A percentile compares a stretch with the other conserved stretches of the same genome.
Evolutionary conservation across 2,113 vertebrate genomes (phyloP).

Genomic region (Glaucomys volans): DNA sequence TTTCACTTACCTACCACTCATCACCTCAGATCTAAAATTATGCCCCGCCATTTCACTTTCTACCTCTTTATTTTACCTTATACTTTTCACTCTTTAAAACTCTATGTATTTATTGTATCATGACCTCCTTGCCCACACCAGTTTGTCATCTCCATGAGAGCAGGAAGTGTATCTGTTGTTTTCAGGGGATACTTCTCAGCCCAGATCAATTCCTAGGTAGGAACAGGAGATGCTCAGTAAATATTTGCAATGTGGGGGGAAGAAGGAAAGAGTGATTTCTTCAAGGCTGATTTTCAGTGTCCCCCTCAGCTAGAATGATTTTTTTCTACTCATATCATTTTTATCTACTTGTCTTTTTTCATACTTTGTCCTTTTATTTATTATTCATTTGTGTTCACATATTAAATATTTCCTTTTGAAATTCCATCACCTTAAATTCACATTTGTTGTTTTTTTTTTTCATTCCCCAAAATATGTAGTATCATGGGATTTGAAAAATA

Average conservation of each 20-base stretch:
- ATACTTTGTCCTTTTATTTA: background rate
- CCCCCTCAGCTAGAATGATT: background rate
- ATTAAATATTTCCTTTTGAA: background rate
- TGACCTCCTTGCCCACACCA: accelerated
- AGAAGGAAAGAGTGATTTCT: background rate
- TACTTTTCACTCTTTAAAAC: background rate
- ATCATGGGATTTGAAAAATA: background rate
- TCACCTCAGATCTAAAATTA: background rate
- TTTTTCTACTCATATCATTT: background rate
- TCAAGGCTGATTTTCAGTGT: background rate
- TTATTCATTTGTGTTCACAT: background rate
- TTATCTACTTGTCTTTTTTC: background rate
- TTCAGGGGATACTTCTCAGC: background rate
- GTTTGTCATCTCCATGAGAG: background rate
- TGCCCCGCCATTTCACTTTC: background rate
- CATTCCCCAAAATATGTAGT: background rate
- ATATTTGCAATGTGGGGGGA: background rate
- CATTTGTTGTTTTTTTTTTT: background rate
- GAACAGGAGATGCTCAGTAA: background rate
- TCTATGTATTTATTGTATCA: background rate
- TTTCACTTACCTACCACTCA: background rate
- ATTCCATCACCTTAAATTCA: background rate
- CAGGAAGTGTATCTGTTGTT: background rate
- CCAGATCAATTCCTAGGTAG: background rate
- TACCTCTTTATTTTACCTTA: background rate